phyloP scores from a whole-genome alignment of 2,113 vertebrate species.

The Gallinago paraguaiae region DNA sequence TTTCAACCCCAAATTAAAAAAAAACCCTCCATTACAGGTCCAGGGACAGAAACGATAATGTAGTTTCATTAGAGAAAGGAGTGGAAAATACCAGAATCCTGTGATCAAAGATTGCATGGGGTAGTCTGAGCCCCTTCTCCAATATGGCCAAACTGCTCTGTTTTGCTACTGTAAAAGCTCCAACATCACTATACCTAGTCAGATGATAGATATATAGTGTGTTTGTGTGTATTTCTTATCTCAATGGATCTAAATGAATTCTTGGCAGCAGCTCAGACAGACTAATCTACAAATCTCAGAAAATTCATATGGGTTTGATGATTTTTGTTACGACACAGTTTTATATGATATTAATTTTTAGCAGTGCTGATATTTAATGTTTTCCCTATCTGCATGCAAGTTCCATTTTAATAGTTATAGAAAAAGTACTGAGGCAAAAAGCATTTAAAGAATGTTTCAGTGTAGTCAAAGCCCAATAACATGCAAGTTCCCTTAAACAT shows the following conservation, averaged over 20 bases:
- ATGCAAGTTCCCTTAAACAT: fast-evolving
- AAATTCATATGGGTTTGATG: not conserved
- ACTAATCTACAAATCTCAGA: not conserved
- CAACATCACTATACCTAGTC: not conserved
- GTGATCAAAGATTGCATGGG: not conserved
- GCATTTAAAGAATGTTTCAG: not conserved
- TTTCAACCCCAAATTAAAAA: not conserved
- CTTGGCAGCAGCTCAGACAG: not conserved
- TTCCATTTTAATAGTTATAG: not conserved
- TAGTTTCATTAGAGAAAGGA: not conserved
- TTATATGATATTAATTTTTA: not conserved
- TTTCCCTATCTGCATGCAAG: not conserved
- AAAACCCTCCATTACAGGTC: not conserved
- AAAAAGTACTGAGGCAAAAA: not conserved
- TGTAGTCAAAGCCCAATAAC: not conserved
- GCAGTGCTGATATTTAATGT: not conserved
- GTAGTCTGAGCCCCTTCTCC: not conserved
- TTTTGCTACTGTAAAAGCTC: not conserved
- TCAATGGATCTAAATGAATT: not conserved
- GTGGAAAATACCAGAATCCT: not conserved
- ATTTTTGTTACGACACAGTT: not conserved
- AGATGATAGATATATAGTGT: not conserved
- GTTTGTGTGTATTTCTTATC: not conserved
- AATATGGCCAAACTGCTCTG: not conserved
- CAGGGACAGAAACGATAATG: not conserved